Conservation (phyloP, 2,113 vertebrate genomes). For the Chlamydotis undulata region DNA sequence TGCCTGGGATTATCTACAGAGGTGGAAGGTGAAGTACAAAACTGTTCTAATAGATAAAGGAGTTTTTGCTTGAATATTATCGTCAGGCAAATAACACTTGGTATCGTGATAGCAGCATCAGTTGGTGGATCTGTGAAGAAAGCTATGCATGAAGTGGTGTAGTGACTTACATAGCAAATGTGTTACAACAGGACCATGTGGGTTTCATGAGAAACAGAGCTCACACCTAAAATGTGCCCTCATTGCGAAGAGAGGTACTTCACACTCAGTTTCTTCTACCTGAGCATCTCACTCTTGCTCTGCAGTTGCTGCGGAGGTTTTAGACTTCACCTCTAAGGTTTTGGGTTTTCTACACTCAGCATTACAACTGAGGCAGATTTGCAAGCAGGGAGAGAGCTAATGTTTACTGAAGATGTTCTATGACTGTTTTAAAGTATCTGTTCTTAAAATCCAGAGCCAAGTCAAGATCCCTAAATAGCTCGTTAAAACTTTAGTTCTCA, state of each 20-base stretch:
- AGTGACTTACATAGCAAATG: too few relatives aligned
- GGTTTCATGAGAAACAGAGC: neutral
- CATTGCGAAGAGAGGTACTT: neutral
- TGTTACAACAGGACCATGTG: neutral
- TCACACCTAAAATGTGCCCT: neutral
- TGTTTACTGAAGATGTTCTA: neutral
- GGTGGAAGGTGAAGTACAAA: neutral
- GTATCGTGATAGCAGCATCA: neutral
- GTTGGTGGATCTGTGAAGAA: neutral
- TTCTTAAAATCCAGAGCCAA: neutral
- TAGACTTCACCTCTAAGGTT: neutral
- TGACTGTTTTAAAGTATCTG: neutral
- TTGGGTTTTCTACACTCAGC: neutral
- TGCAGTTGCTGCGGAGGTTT: neutral
- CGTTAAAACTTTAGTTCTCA: neutral
- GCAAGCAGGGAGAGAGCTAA: neutral
- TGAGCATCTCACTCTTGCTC: neutral
- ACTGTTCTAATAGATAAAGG: neutral
- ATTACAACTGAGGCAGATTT: neutral
- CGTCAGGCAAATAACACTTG: neutral
- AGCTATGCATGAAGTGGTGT: neutral
- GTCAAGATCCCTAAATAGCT: neutral
- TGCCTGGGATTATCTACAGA: neutral
- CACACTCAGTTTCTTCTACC: too few relatives aligned
- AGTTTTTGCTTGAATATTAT: neutral